These are phyloP conservation scores for Agrochola circellaris DNA, from an alignment of 2,888 invertebrate genomes.

Conservation along the genomic window DNA sequence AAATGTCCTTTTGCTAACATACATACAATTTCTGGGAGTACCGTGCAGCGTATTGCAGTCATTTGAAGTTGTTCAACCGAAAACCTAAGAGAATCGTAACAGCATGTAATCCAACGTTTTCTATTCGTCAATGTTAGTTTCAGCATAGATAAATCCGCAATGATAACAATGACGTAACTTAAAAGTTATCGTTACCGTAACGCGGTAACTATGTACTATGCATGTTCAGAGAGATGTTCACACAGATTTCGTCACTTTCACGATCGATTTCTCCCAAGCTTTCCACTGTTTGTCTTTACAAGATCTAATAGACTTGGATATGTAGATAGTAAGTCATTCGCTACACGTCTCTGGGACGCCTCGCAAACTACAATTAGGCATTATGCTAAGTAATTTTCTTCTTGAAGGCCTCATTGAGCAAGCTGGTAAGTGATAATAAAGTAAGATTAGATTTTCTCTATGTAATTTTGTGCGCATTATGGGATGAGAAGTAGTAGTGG, in stretches of 20 bases:
- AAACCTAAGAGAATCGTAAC: slow-evolving; percentile 1
- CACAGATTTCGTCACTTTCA: slow-evolving; percentile 84
- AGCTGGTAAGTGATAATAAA: slow-evolving; percentile 24
- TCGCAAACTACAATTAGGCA: slow-evolving; percentile 56
- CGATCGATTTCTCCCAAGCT: slow-evolving; percentile 84
- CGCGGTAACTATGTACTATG: slow-evolving; percentile 48
- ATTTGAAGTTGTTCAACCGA: slow-evolving; percentile 27
- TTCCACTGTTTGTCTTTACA: slow-evolving; percentile 73
- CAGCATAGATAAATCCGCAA: slow-evolving; percentile 20
- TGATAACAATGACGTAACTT: slow-evolving; percentile 42
- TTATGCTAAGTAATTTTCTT: slow-evolving; percentile 47
- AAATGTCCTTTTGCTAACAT: not conserved
- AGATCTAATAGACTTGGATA: slow-evolving; percentile 64
- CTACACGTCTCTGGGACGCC: slow-evolving; percentile 49
- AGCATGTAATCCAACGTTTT: slow-evolving; percentile 22
- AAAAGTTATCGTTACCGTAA: slow-evolving; percentile 40
- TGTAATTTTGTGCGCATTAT: slow-evolving; percentile 8
- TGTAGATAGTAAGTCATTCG: slow-evolving; percentile 60
- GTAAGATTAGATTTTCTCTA: slow-evolving; percentile 25
- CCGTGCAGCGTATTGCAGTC: not conserved
- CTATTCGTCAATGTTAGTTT: slow-evolving; percentile 28
- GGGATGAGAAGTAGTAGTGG: not conserved
- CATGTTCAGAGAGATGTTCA: slow-evolving; percentile 72
- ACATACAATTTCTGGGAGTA: not conserved
- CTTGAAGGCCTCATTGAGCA: slow-evolving; percentile 22